Percentiles rank a stretch among this genome's conserved stretches.
Evolutionary conservation across 2,797 vertebrate species (phyloP).

Genomic region (Falco cherrug): DNA sequence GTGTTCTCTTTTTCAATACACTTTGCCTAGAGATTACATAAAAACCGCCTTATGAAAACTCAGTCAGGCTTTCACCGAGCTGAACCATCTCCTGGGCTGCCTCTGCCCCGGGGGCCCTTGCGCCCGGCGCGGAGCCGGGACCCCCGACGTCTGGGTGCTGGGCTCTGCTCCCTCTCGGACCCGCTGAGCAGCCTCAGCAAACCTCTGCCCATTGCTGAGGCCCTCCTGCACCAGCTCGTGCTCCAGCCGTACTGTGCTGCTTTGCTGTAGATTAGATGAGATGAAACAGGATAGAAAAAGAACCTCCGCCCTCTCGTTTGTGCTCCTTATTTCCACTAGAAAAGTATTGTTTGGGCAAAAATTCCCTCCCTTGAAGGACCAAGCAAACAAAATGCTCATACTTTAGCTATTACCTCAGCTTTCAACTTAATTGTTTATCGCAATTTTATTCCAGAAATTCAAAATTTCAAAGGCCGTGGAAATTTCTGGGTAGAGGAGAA

Average conservation of each 20-base stretch:
- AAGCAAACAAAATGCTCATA: background rate
- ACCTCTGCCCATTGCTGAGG: background rate
- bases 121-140: background rate
- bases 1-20: accelerated
- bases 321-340: background rate
- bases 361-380: background rate
- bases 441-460: background rate
- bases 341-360: background rate
- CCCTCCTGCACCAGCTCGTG: background rate
- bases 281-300: background rate
- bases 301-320: background rate
- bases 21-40: background rate
- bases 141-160: background rate
- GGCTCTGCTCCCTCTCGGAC: background rate
- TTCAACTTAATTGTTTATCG: background rate
- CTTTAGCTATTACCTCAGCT: background rate
- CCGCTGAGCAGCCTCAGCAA: background rate
- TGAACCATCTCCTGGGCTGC: background rate
- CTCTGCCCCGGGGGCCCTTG: too few relatives aligned
- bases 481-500: background rate
- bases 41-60: background rate
- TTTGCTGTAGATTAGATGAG: background rate
- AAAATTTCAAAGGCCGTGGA: background rate
- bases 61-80: background rate
- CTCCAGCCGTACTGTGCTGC: background rate